Conservation (phyloP, 2,113 vertebrate genomes). For the Tautogolabrus adspersus region DNA sequence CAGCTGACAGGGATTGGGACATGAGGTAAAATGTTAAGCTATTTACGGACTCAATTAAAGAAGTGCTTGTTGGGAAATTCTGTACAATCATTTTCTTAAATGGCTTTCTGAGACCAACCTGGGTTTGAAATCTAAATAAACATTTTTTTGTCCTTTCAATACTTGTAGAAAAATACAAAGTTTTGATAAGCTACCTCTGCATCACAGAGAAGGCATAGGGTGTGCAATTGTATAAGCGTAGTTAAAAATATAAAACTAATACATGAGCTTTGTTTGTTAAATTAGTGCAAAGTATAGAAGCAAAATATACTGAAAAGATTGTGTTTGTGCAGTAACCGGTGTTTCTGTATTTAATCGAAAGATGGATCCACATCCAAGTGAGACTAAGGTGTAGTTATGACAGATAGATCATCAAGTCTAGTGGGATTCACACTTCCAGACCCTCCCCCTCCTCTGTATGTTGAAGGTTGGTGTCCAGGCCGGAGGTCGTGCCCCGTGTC, state of each 20-base stretch:
- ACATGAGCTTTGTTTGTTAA: slow-evolving; percentile 28
- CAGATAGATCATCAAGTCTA: slow-evolving; percentile 27
- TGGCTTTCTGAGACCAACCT: slow-evolving; percentile 80
- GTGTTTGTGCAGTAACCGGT: slow-evolving; percentile 22
- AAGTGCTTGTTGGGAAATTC: slow-evolving; percentile 76
- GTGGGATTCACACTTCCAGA: slow-evolving; percentile 5
- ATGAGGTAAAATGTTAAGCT: slow-evolving; percentile 80
- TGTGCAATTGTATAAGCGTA: slow-evolving; percentile 43
- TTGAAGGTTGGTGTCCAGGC: slow-evolving; percentile 79
- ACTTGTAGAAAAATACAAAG: slow-evolving; percentile 60
- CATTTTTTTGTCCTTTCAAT: slow-evolving; percentile 15
- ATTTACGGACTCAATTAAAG: slow-evolving; percentile 69
- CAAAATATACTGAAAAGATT: slow-evolving; percentile 24
- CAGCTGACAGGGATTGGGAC: slow-evolving; percentile 76
- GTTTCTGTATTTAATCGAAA: slow-evolving; percentile 41
- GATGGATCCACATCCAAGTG: slow-evolving; percentile 30
- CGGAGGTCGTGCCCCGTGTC: slow-evolving; percentile 86
- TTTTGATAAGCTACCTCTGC: slow-evolving; percentile 48
- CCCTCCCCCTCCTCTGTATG: not conserved
- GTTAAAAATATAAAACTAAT: slow-evolving; percentile 50
- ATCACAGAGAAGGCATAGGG: slow-evolving; percentile 46
- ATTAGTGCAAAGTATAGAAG: slow-evolving; percentile 66
- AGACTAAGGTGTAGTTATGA: slow-evolving; percentile 14
- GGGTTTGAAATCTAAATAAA: slow-evolving; percentile 67
- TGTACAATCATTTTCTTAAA: slow-evolving; percentile 85